Percentiles rank a stretch among this genome's conserved stretches.
These are phyloP conservation scores for Furcula furcula DNA, from an alignment of 2,888 invertebrate species.

Conservation along the genomic window DNA sequence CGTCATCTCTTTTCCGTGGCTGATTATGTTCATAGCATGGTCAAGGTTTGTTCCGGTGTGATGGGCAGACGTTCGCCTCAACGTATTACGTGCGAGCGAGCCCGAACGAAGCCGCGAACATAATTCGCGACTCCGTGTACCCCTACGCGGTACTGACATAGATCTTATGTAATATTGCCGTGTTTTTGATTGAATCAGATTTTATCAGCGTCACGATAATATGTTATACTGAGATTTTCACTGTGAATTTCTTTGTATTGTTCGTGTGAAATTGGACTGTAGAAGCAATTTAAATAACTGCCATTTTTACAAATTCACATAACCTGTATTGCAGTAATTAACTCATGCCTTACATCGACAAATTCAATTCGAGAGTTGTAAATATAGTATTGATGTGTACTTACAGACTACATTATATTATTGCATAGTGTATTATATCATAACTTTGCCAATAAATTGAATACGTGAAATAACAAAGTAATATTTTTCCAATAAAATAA, in stretches of 20 bases:
- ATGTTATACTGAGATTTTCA: constrained; percentile 11
- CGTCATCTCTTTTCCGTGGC: too few relatives aligned
- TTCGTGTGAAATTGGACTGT: not conserved
- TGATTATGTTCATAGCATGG: too few relatives aligned
- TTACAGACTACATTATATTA: constrained; percentile 20
- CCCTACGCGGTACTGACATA: too few relatives aligned
- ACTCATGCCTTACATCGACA: constrained; percentile 19
- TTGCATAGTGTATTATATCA: constrained; percentile 14
- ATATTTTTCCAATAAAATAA: constrained; percentile 32
- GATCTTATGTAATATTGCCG: too few relatives aligned
- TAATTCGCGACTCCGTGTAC: too few relatives aligned
- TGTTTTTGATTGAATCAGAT: too few relatives aligned
- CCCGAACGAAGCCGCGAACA: too few relatives aligned
- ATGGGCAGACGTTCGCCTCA: too few relatives aligned
- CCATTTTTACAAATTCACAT: constrained; percentile 27
- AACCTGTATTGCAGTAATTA: constrained; percentile 21
- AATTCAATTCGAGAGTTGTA: constrained; percentile 8
- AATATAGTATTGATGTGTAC: constrained; percentile 20
- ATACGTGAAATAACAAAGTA: constrained; percentile 20
- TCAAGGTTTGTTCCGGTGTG: too few relatives aligned
- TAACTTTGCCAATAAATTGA: constrained; percentile 19
- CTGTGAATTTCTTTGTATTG: not conserved
- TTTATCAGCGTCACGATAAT: too few relatives aligned
- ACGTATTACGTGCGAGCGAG: too few relatives aligned
- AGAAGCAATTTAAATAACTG: constrained; percentile 17